Percentiles rank a stretch among this genome's conserved stretches.
Conservation (phyloP, 92 coral and sea anemone genomes). For the Porites lobata region DNA sequence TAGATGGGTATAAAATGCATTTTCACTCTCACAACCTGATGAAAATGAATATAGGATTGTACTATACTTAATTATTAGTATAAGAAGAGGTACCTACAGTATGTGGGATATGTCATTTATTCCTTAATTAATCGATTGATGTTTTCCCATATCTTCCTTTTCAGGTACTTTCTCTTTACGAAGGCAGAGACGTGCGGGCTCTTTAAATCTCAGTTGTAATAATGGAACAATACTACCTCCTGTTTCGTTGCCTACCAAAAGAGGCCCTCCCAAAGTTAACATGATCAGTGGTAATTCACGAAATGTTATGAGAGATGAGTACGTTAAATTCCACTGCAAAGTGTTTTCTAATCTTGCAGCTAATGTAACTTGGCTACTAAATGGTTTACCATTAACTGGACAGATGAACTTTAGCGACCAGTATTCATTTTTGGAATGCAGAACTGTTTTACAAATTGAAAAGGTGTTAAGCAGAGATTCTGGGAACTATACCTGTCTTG, state of each 20-base stretch:
- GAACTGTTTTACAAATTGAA: not conserved
- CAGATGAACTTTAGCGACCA: not conserved
- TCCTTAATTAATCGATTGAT: no score
- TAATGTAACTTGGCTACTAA: slow-evolving; percentile 20
- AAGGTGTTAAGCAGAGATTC: not conserved
- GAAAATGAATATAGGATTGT: no score
- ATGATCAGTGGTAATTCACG: not conserved
- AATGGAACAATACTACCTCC: slow-evolving; percentile 2
- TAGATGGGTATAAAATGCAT: no score
- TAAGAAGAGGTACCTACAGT: no score
- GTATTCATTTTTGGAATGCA: slow-evolving; percentile 1
- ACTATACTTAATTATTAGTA: no score
- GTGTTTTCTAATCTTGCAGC: slow-evolving; percentile 17
- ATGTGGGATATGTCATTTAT: not conserved
- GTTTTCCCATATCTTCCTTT: not conserved
- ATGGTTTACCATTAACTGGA: not conserved
- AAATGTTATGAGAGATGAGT: not conserved
- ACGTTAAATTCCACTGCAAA: not conserved
- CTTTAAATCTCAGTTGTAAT: not conserved
- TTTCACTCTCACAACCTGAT: no score
- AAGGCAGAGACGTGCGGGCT: slow-evolving; percentile 12
- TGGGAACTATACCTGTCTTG: slow-evolving; percentile 38
- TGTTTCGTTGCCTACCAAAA: not conserved
- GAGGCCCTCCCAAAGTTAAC: not conserved
- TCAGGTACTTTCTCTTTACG: not conserved